Conservation (phyloP, 2,888 invertebrate genomes). For the Eupeodes luniger region DNA sequence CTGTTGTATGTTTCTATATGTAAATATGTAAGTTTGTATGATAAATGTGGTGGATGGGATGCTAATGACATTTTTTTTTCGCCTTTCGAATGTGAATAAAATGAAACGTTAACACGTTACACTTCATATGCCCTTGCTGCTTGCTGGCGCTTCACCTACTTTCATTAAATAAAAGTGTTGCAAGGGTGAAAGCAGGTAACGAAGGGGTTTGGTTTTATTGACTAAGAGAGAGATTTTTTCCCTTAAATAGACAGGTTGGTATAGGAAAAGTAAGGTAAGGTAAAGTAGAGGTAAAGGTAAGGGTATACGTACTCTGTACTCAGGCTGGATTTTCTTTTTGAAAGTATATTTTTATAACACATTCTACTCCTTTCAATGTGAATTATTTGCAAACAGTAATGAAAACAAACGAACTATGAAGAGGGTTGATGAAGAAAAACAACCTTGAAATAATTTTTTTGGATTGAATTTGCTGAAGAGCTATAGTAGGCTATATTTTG, state of each 20-base stretch:
- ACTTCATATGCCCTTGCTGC: slow-evolving; percentile 61
- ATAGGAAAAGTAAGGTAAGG: no score
- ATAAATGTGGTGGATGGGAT: slow-evolving; percentile 21
- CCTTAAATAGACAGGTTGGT: slow-evolving; percentile 32
- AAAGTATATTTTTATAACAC: slow-evolving; percentile 38
- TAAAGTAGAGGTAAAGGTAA: no score
- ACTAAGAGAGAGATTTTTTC: slow-evolving; percentile 48
- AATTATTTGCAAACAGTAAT: slow-evolving; percentile 47
- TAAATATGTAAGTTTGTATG: neutral
- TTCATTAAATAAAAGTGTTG: slow-evolving; percentile 29
- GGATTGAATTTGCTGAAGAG: neutral
- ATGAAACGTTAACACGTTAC: slow-evolving; percentile 61
- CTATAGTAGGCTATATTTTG: neutral
- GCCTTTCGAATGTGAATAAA: slow-evolving; percentile 29
- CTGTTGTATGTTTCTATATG: neutral
- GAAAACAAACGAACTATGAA: slow-evolving; percentile 19
- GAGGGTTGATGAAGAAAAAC: slow-evolving; percentile 10
- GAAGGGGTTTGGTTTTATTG: slow-evolving; percentile 2
- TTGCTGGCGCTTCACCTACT: slow-evolving; percentile 68
- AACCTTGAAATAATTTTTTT: slow-evolving; percentile 44
- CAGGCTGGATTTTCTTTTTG: slow-evolving; percentile 26
- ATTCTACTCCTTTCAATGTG: slow-evolving; percentile 38
- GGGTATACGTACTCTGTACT: neutral
- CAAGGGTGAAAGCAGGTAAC: neutral
- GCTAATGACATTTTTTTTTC: slow-evolving; percentile 14